phyloP scores from a whole-genome alignment of 2,888 invertebrate species.

The Hydroisotoma schaefferi region DNA sequence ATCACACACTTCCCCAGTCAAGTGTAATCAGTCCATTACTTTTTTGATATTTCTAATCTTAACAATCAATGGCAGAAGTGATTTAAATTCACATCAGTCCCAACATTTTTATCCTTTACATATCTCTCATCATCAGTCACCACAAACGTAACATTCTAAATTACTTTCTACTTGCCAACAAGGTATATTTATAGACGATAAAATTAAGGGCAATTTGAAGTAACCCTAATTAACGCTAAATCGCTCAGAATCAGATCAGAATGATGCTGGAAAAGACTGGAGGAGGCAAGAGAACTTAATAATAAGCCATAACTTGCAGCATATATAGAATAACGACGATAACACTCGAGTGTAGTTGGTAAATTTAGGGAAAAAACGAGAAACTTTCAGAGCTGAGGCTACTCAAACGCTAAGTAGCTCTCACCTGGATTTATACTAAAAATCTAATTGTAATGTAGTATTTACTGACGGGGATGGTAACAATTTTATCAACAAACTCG shows the following conservation, averaged over 20 bases:
- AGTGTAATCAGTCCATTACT: conserved; percentile 2
- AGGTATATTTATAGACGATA: too few species aligned
- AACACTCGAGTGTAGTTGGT: too few species aligned
- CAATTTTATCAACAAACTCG: not conserved
- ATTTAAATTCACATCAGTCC: not conserved
- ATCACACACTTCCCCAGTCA: not conserved
- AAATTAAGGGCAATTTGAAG: too few species aligned
- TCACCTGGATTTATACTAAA: not conserved
- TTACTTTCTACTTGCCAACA: not conserved
- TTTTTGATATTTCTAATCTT: not conserved
- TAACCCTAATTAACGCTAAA: too few species aligned
- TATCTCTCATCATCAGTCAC: not conserved
- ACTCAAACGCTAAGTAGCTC: conserved; percentile 1
- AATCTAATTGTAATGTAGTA: too few species aligned
- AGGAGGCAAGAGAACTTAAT: too few species aligned
- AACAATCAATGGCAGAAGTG: not conserved
- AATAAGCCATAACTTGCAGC: too few species aligned
- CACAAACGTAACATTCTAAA: not conserved
- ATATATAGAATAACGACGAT: too few species aligned
- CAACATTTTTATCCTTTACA: not conserved
- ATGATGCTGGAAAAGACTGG: too few species aligned
- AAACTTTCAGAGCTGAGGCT: not conserved
- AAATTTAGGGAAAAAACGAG: too few species aligned
- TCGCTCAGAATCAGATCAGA: too few species aligned
- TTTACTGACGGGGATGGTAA: too few species aligned